phyloP scores from a whole-genome alignment of 1,140 invertebrate genomes.

The Latrodectus geometricus region DNA sequence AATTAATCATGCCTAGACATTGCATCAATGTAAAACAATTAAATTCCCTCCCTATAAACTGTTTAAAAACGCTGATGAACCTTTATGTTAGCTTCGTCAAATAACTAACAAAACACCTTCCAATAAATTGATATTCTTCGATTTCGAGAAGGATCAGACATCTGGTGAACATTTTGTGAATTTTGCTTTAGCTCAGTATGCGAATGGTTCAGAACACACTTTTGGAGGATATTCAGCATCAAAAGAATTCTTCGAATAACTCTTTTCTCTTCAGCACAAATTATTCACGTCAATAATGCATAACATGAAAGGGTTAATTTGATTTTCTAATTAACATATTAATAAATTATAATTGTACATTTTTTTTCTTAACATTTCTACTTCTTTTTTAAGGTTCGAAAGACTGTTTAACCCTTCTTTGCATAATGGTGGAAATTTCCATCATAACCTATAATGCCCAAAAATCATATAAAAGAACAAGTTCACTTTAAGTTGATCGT shows the following conservation, averaged over 20 bases:
- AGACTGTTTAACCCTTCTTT: too few relatives aligned
- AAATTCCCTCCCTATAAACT: background rate
- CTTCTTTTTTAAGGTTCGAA: too few relatives aligned
- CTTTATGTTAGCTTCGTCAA: background rate
- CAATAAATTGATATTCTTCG: too few relatives aligned
- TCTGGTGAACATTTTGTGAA: too few relatives aligned
- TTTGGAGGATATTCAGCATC: background rate
- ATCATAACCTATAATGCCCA: too few relatives aligned
- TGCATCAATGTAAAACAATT: background rate
- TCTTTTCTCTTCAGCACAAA: conserved; percentile 4
- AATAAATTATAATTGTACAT: too few relatives aligned
- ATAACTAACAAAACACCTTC: background rate
- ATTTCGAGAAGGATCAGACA: too few relatives aligned
- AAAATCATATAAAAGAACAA: too few relatives aligned
- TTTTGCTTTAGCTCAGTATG: background rate
- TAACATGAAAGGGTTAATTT: conserved; percentile 3
- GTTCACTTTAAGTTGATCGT: too few relatives aligned
- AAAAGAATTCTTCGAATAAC: background rate
- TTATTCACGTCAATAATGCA: conserved; percentile 17
- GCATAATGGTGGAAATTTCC: too few relatives aligned
- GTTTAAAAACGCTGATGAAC: background rate
- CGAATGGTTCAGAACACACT: background rate
- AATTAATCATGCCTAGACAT: too few relatives aligned
- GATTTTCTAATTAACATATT: background rate
- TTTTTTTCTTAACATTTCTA: too few relatives aligned